phyloP scores from a whole-genome alignment of 1,140 invertebrate genomes.

The Trachymyrmex cornetzi region DNA sequence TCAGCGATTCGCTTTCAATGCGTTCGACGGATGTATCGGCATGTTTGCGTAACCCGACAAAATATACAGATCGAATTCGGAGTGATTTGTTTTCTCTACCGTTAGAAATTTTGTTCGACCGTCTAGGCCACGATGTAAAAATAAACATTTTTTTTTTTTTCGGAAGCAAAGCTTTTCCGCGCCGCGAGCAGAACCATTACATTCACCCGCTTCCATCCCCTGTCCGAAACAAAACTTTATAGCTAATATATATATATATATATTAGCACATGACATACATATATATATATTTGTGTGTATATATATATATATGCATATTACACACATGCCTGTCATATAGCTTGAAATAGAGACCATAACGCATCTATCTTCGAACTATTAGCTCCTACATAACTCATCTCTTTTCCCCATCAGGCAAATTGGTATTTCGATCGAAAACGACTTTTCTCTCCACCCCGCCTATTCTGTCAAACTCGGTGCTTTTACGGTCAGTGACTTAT shows the following conservation, averaged over 20 bases:
- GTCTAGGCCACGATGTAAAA: slow-evolving; percentile 64
- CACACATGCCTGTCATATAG: slow-evolving; percentile 61
- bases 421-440: slow-evolving; percentile 68
- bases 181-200: slow-evolving; percentile 26
- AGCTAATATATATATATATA: slow-evolving; percentile 20
- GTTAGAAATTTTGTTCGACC: slow-evolving; percentile 69
- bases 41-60: slow-evolving; percentile 69
- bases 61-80: slow-evolving; percentile 76
- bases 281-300: slow-evolving; percentile 1
- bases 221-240: slow-evolving; percentile 47
- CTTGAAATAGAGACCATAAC: slow-evolving; percentile 60
- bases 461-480: slow-evolving; percentile 70
- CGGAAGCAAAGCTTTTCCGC: slow-evolving; percentile 36
- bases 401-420: slow-evolving; percentile 75
- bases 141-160: slow-evolving; percentile 63
- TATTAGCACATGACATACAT: background rate
- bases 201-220: background rate
- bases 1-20: slow-evolving; percentile 55
- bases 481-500: slow-evolving; percentile 73
- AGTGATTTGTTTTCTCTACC: slow-evolving; percentile 74
- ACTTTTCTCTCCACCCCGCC: slow-evolving; percentile 50
- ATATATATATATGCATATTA: background rate
- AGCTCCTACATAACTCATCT: slow-evolving; percentile 76
- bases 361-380: slow-evolving; percentile 75
- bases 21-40: slow-evolving; percentile 55